Evolutionary conservation across 2,888 invertebrate genomes (phyloP).

Genomic region (Lasioglossum figueresi): DNA sequence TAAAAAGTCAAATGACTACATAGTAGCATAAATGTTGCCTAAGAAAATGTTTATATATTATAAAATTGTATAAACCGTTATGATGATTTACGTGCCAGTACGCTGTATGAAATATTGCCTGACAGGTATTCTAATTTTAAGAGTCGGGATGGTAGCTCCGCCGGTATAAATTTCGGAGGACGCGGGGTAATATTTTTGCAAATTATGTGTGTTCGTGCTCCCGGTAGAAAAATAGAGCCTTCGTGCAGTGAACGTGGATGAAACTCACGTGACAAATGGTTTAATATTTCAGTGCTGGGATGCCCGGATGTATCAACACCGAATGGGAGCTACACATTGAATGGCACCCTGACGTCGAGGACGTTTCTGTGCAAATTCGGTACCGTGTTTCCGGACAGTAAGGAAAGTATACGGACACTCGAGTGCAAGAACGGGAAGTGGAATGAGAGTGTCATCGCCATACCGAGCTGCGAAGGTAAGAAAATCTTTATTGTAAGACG

Average conservation of each 20-base stretch:
- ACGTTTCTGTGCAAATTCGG: slow-evolving; percentile 90
- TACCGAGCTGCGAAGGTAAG: slow-evolving; percentile 89
- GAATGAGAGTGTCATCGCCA: slow-evolving; percentile 85
- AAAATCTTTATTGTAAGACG: neutral
- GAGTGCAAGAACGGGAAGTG: slow-evolving; percentile 89
- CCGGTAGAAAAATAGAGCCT: neutral
- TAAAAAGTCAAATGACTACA: neutral
- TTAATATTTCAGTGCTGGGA: slow-evolving; percentile 86
- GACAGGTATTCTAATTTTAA: neutral
- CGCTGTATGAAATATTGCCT: neutral
- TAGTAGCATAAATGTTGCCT: neutral
- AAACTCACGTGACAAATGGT: neutral
- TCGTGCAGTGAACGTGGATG: neutral
- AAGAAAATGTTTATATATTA: neutral
- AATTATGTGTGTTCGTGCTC: neutral
- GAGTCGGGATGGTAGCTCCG: neutral
- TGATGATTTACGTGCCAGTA: neutral
- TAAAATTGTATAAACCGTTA: neutral
- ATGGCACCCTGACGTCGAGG: slow-evolving; percentile 87
- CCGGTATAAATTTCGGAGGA: neutral
- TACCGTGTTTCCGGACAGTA: slow-evolving; percentile 89
- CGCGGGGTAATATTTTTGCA: neutral
- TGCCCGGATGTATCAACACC: slow-evolving; percentile 88
- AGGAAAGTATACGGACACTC: slow-evolving; percentile 86
- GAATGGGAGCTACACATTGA: slow-evolving; percentile 88